Percentiles rank a stretch among this genome's conserved stretches.
These are phyloP conservation scores for Martes martes DNA, from an alignment of 2,113 vertebrate species.

Conservation along the genomic window DNA sequence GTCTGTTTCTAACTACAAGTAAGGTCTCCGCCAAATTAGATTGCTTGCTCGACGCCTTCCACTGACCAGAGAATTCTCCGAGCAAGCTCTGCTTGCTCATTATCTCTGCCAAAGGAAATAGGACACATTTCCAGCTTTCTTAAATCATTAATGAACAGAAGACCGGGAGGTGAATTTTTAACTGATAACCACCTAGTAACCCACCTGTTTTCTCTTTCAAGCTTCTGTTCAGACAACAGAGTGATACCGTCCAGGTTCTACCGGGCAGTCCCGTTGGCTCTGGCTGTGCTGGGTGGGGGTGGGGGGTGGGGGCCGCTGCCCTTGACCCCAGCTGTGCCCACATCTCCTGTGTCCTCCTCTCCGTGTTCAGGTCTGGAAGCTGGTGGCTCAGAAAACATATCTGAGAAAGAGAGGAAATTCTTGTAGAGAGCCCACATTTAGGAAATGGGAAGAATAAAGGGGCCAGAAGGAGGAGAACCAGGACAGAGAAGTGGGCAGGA, in stretches of 20 bases:
- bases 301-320: not conserved
- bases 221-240: not conserved
- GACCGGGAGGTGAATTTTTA: not conserved
- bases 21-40: not conserved
- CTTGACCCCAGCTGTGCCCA: too few species aligned
- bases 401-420: not conserved
- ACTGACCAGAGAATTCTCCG: not conserved
- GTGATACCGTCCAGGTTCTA: not conserved
- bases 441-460: not conserved
- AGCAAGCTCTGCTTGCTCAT: not conserved
- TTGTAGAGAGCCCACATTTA: not conserved
- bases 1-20: not conserved
- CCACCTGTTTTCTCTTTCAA: not conserved
- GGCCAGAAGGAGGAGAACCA: not conserved
- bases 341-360: not conserved
- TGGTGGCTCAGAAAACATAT: not conserved
- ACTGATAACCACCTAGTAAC: not conserved
- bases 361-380: not conserved
- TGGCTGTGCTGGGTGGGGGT: not conserved
- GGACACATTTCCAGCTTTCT: not conserved
- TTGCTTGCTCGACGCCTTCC: not conserved
- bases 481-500: too few species aligned
- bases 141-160: not conserved
- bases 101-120: too few species aligned
- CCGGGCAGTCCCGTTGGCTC: not conserved